phyloP scores from a whole-genome alignment of 2,113 vertebrate species.

The Aphelocoma coerulescens region DNA sequence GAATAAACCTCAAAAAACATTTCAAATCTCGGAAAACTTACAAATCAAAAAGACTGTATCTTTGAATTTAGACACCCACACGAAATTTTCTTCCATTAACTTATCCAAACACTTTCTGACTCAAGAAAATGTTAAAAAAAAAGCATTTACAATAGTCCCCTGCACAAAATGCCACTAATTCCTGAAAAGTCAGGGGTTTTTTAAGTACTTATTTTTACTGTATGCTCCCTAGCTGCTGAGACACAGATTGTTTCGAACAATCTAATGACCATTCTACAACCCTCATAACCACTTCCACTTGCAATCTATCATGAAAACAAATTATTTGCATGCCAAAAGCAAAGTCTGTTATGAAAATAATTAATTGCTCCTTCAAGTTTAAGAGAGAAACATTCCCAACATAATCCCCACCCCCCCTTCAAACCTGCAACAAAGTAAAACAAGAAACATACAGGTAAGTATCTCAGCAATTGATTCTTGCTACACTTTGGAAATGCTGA shows the following conservation, averaged over 20 bases:
- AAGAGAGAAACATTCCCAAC: neutral
- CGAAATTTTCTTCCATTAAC: neutral
- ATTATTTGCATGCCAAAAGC: neutral
- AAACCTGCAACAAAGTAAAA: neutral
- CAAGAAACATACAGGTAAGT: neutral
- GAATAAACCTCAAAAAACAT: neutral
- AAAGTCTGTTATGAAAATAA: neutral
- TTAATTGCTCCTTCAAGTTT: neutral
- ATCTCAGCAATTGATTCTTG: neutral
- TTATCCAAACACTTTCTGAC: neutral
- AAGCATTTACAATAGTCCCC: neutral
- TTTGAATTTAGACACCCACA: neutral
- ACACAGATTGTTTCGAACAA: neutral
- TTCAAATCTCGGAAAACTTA: neutral
- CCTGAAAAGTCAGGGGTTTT: neutral
- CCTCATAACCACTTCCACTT: neutral
- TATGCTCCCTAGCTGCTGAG: neutral
- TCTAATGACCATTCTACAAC: neutral
- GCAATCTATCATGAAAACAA: neutral
- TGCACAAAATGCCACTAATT: neutral
- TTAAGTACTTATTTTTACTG: neutral
- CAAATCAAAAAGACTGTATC: neutral
- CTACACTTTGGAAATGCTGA: neutral
- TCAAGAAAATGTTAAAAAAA: neutral
- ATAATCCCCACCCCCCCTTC: neutral